These are phyloP conservation scores for Xestobium rufovillosum DNA, from an alignment of 2,888 invertebrate species.

Conservation along the genomic window DNA sequence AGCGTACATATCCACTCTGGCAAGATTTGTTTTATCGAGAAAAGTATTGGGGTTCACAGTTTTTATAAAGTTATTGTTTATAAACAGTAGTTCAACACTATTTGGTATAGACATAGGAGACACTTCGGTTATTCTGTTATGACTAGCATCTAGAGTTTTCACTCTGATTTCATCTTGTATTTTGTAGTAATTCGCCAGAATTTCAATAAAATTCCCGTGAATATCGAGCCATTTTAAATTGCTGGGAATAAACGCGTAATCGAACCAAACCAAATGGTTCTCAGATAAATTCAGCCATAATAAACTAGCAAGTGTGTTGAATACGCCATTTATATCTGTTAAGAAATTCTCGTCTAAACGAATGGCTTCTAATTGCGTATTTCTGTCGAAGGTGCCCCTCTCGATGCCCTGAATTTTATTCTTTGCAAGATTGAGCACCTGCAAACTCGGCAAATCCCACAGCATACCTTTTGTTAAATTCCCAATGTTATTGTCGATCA, in stretches of 20 bases:
- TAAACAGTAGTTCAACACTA: slow-evolving; percentile 78
- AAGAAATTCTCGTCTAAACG: slow-evolving; percentile 82
- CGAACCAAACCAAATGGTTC: slow-evolving; percentile 89
- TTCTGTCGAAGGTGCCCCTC: slow-evolving; percentile 74
- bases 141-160: slow-evolving; percentile 81
- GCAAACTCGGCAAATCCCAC: slow-evolving; percentile 74
- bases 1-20: slow-evolving; percentile 84
- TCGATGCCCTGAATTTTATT: slow-evolving; percentile 84
- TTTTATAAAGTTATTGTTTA: slow-evolving; percentile 81
- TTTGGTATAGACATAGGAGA: slow-evolving; percentile 80
- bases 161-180: slow-evolving; percentile 73
- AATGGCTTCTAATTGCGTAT: slow-evolving; percentile 76
- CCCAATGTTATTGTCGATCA: slow-evolving; percentile 86
- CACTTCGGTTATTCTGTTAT: slow-evolving; percentile 78
- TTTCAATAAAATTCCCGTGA: slow-evolving; percentile 83
- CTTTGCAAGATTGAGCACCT: slow-evolving; percentile 81
- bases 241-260: slow-evolving; percentile 84
- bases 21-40: slow-evolving; percentile 73
- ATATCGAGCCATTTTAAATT: slow-evolving; percentile 87
- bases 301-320: slow-evolving; percentile 75
- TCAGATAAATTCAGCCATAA: slow-evolving; percentile 84
- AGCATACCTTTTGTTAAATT: slow-evolving; percentile 81
- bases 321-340: slow-evolving; percentile 83
- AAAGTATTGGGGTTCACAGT: slow-evolving; percentile 79
- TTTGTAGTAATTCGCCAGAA: slow-evolving; percentile 81